These are phyloP conservation scores for Phrynocephalus vlangalii DNA, from an alignment of 2,797 vertebrate species.

Conservation along the genomic window DNA sequence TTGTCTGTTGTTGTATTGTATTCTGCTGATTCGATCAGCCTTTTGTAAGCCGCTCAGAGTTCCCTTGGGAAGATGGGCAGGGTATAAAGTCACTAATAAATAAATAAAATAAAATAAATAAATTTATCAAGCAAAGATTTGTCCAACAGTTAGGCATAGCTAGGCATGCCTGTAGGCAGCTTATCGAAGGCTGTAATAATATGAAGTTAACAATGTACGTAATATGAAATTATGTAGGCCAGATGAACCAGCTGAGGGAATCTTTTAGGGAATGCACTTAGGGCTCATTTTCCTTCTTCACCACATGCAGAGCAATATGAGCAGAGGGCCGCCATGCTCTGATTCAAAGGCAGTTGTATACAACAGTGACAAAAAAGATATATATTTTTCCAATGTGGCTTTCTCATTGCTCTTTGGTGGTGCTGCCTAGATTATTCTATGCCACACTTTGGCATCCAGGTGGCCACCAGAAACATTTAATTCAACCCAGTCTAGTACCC, in stretches of 20 bases:
- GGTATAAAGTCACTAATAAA: too few relatives aligned
- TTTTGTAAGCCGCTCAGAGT: too few relatives aligned
- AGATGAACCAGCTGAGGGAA: neutral
- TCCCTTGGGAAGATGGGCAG: too few relatives aligned
- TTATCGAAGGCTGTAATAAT: neutral
- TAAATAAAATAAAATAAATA: too few relatives aligned
- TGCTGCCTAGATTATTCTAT: neutral
- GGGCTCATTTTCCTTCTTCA: neutral
- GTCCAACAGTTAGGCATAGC: slow-evolving; percentile 57
- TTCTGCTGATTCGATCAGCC: too few relatives aligned
- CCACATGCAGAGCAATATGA: neutral
- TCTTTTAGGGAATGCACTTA: neutral
- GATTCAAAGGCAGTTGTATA: neutral
- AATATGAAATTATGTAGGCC: neutral
- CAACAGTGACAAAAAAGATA: neutral
- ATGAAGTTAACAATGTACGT: neutral
- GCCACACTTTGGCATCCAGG: too few relatives aligned
- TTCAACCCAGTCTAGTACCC: too few relatives aligned
- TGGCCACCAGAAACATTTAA: neutral
- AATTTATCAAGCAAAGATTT: slow-evolving; percentile 54
- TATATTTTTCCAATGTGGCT: too few relatives aligned
- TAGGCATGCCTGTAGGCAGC: slow-evolving; percentile 14
- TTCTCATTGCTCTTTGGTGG: neutral
- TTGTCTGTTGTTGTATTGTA: too few relatives aligned
- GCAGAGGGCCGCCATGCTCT: neutral